Evolutionary conservation across 2,888 invertebrate genomes (phyloP).

Genomic region (Drosophila crucigera): DNA sequence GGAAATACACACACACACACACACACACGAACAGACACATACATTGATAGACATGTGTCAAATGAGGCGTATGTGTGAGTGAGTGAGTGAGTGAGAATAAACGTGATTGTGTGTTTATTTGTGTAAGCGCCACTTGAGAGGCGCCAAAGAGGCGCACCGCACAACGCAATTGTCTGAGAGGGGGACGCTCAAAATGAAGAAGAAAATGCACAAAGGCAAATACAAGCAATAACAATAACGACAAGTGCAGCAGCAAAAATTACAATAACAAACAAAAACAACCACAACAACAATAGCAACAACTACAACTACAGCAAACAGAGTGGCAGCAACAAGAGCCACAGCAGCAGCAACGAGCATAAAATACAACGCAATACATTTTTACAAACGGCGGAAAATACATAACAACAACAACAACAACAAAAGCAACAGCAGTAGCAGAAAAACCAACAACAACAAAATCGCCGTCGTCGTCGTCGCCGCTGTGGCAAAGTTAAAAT

Average conservation of each 20-base stretch:
- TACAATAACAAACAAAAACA: slow-evolving; percentile 31
- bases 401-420: slow-evolving; percentile 28
- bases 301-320: not conserved
- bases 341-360: slow-evolving; percentile 43
- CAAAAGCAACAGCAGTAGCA: not conserved
- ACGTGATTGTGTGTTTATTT: slow-evolving; percentile 19
- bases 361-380: slow-evolving; percentile 77
- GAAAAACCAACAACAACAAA: slow-evolving; percentile 31
- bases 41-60: not conserved
- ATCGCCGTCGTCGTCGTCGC: slow-evolving; percentile 7
- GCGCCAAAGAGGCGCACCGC: slow-evolving; percentile 64
- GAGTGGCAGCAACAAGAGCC: slow-evolving; percentile 28
- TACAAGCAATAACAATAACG: slow-evolving; percentile 30
- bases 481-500: slow-evolving; percentile 63
- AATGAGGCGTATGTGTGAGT: not conserved
- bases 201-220: slow-evolving; percentile 50
- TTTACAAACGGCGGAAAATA: slow-evolving; percentile 60
- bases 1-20: slow-evolving; percentile 28
- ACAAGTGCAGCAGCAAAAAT: slow-evolving; percentile 30
- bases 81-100: slow-evolving; percentile 1
- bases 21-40: not conserved
- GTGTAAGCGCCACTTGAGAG: slow-evolving; percentile 59
- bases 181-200: slow-evolving; percentile 4
- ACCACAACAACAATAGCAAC: slow-evolving; percentile 1
- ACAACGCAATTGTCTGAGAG: slow-evolving; percentile 63